A percentile compares a stretch with the other conserved stretches of the same genome.
These are phyloP conservation scores for Caenorhabditis briggsae DNA, from an alignment of 1,140 invertebrate genomes.

Conservation along the genomic window DNA sequence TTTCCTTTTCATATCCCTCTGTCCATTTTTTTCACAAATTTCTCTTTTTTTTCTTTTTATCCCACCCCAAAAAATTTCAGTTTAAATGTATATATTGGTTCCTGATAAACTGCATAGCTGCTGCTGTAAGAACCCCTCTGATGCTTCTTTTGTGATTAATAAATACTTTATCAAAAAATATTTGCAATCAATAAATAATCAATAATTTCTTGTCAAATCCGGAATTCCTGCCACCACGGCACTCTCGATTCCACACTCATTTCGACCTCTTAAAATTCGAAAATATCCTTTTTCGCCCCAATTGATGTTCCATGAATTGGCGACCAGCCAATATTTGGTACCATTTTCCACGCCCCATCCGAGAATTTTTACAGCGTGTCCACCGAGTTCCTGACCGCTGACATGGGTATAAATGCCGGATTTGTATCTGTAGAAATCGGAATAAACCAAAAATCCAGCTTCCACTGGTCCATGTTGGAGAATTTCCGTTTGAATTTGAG, in stretches of 20 bases:
- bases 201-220: conserved; percentile 66
- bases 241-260: conserved; percentile 90
- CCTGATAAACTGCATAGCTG: background rate
- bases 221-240: conserved; percentile 86
- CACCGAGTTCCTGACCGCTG: conserved; percentile 84
- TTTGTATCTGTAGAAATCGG: conserved; percentile 89
- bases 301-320: conserved; percentile 82
- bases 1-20: background rate
- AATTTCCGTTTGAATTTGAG: conserved; percentile 87
- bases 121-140: background rate
- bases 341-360: conserved; percentile 88
- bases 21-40: background rate
- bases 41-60: background rate
- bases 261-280: conserved; percentile 87
- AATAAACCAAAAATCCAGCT: conserved; percentile 89
- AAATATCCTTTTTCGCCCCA: conserved; percentile 83
- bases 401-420: conserved; percentile 88
- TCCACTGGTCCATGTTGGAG: conserved; percentile 91
- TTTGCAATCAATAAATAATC: background rate
- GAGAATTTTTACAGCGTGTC: conserved; percentile 90
- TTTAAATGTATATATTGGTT: conserved; percentile 34
- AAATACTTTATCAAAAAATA: background rate
- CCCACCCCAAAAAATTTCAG: background rate
- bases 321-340: conserved; percentile 89
- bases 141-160: conserved; percentile 14